A percentile compares a stretch with the other conserved stretches of the same genome.
These are phyloP conservation scores for Myotis planiceps DNA, from an alignment of 2,797 vertebrate species.

Conservation along the genomic window DNA sequence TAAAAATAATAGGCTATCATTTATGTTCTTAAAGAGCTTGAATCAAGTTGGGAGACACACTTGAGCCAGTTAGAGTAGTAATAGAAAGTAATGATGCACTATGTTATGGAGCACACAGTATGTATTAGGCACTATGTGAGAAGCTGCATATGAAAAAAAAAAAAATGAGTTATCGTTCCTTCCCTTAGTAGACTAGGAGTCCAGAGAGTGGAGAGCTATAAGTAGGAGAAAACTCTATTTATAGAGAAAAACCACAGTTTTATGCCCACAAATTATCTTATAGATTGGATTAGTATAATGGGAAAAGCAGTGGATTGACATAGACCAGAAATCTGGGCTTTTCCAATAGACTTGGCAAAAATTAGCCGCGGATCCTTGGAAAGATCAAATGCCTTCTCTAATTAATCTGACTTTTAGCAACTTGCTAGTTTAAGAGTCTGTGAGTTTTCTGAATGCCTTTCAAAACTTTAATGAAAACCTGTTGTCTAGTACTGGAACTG, in stretches of 20 bases:
- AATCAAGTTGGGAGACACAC: neutral
- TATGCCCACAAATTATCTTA: neutral
- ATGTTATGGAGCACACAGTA: neutral
- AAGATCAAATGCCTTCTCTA: slow-evolving; percentile 15
- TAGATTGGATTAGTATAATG: neutral
- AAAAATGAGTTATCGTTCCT: neutral
- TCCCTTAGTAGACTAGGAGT: neutral
- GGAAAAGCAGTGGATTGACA: neutral
- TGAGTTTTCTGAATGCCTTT: slow-evolving; percentile 39
- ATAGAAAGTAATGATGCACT: neutral
- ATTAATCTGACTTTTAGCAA: slow-evolving; percentile 41
- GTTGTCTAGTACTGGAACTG: neutral
- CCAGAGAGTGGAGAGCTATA: neutral
- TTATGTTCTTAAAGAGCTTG: neutral
- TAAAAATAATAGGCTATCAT: neutral
- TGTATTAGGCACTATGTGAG: neutral
- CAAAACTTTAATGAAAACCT: slow-evolving; percentile 17
- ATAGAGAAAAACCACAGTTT: neutral
- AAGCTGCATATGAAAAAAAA: neutral
- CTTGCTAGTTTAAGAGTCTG: neutral
- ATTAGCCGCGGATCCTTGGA: neutral
- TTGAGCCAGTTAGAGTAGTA: neutral
- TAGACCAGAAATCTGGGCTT: slow-evolving; percentile 4
- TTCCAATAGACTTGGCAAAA: neutral
- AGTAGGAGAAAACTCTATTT: neutral